Percentiles rank a stretch among this genome's conserved stretches.
phyloP scores from a whole-genome alignment of 1,140 invertebrate species.

The Aphidius ervi region DNA sequence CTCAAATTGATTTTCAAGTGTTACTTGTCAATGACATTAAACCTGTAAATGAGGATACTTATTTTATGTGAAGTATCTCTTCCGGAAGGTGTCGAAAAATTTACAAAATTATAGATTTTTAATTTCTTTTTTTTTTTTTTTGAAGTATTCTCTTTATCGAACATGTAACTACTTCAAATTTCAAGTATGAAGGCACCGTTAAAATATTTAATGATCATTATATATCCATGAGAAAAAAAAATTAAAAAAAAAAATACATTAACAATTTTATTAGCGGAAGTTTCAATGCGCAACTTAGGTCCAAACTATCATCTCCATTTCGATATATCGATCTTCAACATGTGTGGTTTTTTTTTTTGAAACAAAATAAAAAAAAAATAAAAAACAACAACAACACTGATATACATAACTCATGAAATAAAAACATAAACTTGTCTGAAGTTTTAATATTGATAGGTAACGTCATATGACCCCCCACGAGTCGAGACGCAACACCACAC shows the following conservation, averaged over 20 bases:
- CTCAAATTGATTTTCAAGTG: too few relatives aligned
- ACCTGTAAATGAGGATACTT: too few relatives aligned
- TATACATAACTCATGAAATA: conserved; percentile 7
- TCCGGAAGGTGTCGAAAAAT: conserved; percentile 1
- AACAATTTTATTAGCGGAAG: too few relatives aligned
- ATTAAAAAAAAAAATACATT: too few relatives aligned
- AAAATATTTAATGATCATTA: too few relatives aligned
- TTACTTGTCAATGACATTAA: too few relatives aligned
- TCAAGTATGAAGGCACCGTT: too few relatives aligned
- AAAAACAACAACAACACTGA: not conserved
- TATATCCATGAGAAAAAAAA: too few relatives aligned
- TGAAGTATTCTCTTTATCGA: conserved; percentile 1
- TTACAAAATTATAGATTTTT: conserved; percentile 1
- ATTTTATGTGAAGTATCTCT: too few relatives aligned
- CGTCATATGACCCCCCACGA: conserved; percentile 28
- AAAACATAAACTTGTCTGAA: conserved; percentile 19
- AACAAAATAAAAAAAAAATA: not conserved
- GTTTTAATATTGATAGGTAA: conserved; percentile 14
- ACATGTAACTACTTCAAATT: too few relatives aligned
- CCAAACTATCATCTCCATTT: too few relatives aligned
- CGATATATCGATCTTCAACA: not conserved
- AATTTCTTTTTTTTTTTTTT: not conserved
- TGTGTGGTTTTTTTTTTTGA: conserved; percentile 13
- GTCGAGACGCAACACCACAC: conserved; percentile 18
- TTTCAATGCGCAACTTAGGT: too few relatives aligned